Evolutionary conservation across 2,113 vertebrate species (phyloP).

Genomic region (Oophaga pumilio): DNA sequence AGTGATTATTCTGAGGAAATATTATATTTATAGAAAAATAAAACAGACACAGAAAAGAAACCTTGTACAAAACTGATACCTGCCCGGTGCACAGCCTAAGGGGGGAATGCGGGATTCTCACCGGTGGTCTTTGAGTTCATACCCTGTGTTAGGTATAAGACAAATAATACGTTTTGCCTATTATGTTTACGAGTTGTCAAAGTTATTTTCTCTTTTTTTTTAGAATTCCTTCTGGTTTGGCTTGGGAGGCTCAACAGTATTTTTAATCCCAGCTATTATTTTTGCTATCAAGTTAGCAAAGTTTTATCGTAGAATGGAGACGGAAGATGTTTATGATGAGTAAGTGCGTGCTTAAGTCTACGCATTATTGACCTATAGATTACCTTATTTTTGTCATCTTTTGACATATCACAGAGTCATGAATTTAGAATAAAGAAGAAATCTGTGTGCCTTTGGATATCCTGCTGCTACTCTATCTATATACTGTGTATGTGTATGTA

Average conservation of each 20-base stretch:
- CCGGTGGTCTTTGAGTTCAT: too few relatives aligned
- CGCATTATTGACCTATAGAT: neutral
- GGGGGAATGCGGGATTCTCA: too few relatives aligned
- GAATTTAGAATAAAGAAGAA: neutral
- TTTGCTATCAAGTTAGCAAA: conserved; percentile 91
- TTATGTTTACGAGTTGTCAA: neutral
- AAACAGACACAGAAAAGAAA: too few relatives aligned
- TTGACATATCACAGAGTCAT: too few relatives aligned
- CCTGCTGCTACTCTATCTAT: neutral
- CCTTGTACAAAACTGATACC: too few relatives aligned
- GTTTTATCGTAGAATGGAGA: conserved; percentile 95
- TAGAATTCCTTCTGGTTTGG: conserved; percentile 98
- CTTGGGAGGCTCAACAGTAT: conserved; percentile 82
- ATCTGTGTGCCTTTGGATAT: neutral
- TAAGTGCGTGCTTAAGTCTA: conserved; percentile 71
- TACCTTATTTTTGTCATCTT: neutral
- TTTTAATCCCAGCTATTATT: conserved; percentile 89
- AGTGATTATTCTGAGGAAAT: too few relatives aligned
- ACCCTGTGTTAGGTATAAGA: too few relatives aligned
- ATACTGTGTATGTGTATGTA: too few relatives aligned
- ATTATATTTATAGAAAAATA: too few relatives aligned
- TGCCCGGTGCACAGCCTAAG: too few relatives aligned
- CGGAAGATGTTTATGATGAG: conserved; percentile 96
- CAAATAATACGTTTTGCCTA: neutral
- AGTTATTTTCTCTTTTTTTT: conserved; percentile 27